Base-by-base conservation (phyloP, 2,797 vertebrate species). In the Anabacerthia variegaticeps region DNA sequence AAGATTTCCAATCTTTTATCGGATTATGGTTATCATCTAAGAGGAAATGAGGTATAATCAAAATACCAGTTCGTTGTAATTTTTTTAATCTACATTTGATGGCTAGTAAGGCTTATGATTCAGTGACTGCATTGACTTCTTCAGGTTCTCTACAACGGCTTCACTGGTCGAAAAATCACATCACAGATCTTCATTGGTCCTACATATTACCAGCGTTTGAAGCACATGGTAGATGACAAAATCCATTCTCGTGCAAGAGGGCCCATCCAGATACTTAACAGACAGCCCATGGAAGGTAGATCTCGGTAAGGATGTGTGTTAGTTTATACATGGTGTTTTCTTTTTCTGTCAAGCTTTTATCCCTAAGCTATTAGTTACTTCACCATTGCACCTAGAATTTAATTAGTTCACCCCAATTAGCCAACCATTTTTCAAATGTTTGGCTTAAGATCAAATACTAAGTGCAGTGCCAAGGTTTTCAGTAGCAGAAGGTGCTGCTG, bases 211-310 rank as follows among this genome's bases (percentile, higher is more conserved):
- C 99, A 99, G 96, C 98, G 99, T 41, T 97, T 99, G 87, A 99
- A 99, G 96, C 99, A 99, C 92, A 99, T 99, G 99, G 99, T 99
- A 84, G 99, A 99, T 41, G 99, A 99, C 83, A 99, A 99, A 98
- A 99, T 99, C 97, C 99, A 99, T 97, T 99, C 99, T 4, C 98
- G 99, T 86, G 99, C 99, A 59, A 97, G 99, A 32, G 99, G 99
- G 6, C 99, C 99, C 0, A 99, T 99, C 85, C 99, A 99, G 98
- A 99, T 99, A 94, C 99, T 99, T 34, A 99, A 99, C 94, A 98
- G 99, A 54, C 99, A 99, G 96, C 99, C 99, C 9, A 99, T 99
- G 99, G 99, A 99, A 97, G 99, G 99, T 3, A 97, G 99, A 85
- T 99, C 99, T 91, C 99, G 99, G 99, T 99, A 97, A 98, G 98